Conservation (phyloP, 2,888 invertebrate genomes). For the Platycnemis pennipes region DNA sequence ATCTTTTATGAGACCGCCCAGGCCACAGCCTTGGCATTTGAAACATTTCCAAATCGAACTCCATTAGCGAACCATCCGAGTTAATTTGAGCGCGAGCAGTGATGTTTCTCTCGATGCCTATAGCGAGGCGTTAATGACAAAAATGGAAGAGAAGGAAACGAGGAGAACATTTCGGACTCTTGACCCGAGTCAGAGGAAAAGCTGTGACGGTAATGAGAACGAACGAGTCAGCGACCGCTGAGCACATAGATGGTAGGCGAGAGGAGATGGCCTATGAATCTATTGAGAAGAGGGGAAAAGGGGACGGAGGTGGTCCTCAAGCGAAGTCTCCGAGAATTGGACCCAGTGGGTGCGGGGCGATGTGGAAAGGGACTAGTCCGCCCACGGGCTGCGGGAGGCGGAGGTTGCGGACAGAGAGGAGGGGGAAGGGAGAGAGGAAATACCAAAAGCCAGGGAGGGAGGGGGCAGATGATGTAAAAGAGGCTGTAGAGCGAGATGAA, state of each 20-base stretch:
- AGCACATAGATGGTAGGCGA: not conserved
- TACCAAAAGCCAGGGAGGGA: not conserved
- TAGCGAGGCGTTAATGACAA: not conserved
- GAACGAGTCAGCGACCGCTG: not conserved
- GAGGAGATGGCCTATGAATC: not conserved
- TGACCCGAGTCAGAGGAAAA: not conserved
- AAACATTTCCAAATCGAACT: not conserved
- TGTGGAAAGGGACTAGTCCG: not conserved
- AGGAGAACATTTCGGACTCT: not conserved
- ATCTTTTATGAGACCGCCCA: not conserved
- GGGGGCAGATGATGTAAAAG: not conserved
- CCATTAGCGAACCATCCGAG: not conserved
- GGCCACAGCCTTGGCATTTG: not conserved
- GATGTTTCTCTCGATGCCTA: not conserved
- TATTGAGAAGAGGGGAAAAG: not conserved
- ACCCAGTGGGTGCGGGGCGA: not conserved
- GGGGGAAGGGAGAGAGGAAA: not conserved
- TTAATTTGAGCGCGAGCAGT: not conserved
- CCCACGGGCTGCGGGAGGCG: not conserved
- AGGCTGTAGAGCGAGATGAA: not conserved
- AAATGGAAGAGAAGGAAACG: not conserved
- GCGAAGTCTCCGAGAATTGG: not conserved
- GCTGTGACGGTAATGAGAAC: not conserved
- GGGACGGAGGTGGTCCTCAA: not conserved
- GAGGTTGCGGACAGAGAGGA: not conserved